Base-by-base conservation (phyloP, 2,797 vertebrate genomes). In the Neostethus bicornis region DNA sequence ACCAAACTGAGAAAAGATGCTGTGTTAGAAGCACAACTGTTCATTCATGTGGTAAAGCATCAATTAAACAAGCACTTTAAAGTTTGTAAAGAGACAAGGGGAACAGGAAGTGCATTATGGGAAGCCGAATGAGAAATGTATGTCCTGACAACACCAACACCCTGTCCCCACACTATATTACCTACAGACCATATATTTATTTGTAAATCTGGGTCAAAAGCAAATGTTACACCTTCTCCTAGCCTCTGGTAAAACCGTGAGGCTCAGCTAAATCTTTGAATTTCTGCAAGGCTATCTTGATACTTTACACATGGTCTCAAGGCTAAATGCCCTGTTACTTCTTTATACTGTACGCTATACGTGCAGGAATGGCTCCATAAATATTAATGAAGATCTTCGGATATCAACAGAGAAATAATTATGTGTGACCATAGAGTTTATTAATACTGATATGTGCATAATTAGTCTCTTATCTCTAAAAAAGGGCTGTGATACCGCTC, bases 141-240 rank as follows among this genome's bases (percentile, higher is more conserved):
- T 70, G 81, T 82, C 81, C 75, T 81, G 76, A 84, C 69, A 61
- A 75, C 44, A 58, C 32, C 26, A 32, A 65, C 76, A 63, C 72
- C 8, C 70, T 70, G 57, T 87, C 73, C 72, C 79, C 79, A 55
- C 55, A 42, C 64, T 66, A 28, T 20, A 7, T 60, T 79, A 87
- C 83, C 84, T 86, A 75, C 80, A 81, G 82, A 70, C 78, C 48
- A 81, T 83, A 64, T 71, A 54, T 85, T 85, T 66, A 78, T 77
- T 80, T 79, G 35, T 41, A 84, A 84, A 91, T 87, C 85, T 87
- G 87, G 87, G 87, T 90, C 88, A 90, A 86, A 83, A 84, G 82
- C 79, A 81, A 83, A 83, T 75, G 29, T 72, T 77, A 73, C 73
- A 68, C 52, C 31, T 59, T 80, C 77, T 85, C 44, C 52, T 34